phyloP scores from a whole-genome alignment of 2,888 invertebrate species.

The Neocrepidodera transversa region DNA sequence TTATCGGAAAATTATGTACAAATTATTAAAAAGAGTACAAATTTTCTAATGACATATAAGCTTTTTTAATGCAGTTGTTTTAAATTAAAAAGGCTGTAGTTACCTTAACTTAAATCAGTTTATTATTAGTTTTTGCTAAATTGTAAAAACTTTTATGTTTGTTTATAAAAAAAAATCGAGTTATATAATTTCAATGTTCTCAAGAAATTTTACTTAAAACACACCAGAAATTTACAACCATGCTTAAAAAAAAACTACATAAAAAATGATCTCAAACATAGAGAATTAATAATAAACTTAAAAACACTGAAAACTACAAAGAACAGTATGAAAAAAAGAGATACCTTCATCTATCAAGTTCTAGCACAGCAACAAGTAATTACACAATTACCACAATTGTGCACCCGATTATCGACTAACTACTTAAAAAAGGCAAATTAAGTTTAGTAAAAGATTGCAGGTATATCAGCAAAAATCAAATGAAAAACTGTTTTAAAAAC shows the following conservation, averaged over 20 bases:
- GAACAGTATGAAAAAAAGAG: background rate
- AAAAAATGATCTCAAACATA: background rate
- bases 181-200: too few relatives aligned
- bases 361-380: background rate
- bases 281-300: background rate
- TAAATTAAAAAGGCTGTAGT: too few relatives aligned
- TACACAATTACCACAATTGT: constrained; percentile 11
- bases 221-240: background rate
- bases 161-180: too few relatives aligned
- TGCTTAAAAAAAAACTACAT: background rate
- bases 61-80: too few relatives aligned
- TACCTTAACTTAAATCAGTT: too few relatives aligned
- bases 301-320: background rate
- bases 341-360: background rate
- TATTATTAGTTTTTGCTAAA: too few relatives aligned
- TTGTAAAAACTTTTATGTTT: too few relatives aligned
- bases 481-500: too few relatives aligned
- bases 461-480: too few relatives aligned
- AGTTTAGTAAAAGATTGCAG: constrained; percentile 21
- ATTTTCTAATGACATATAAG: too few relatives aligned
- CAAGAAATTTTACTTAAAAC: constrained; percentile 1
- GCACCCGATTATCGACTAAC: constrained; percentile 1
- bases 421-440: constrained; percentile 21
- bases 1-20: too few relatives aligned
- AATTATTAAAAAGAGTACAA: too few relatives aligned